Base-by-base conservation (phyloP, 2,888 invertebrate genomes). In the Callosobruchus maculatus region DNA sequence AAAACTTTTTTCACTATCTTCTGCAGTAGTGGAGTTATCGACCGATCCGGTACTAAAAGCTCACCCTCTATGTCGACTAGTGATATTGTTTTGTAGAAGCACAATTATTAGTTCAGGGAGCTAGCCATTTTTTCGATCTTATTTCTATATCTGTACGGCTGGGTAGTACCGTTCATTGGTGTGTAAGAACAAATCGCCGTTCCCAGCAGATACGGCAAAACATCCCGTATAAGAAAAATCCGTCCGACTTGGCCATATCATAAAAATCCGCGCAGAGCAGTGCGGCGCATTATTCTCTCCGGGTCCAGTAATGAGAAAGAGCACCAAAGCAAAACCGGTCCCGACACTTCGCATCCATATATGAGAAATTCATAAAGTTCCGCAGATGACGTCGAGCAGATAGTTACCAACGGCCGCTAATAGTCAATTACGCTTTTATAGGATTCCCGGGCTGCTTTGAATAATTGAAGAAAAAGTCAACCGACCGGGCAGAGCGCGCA, bases 351-450 rank as follows among this genome's bases (percentile, higher is more conserved):
- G 67, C 31, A 68, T 70, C 77, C 77, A 72, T 76, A 77, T 76
- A 76, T 68, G 75, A 70, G 68, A 74, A 70, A 75, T 75, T 76
- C 77, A 77, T 78, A 77, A 78, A 78, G 75, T 74, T 77, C 76
- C 76, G 31, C 70, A 75, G 77, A 79, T 78, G 77, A 74, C 79
- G 77, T 77, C 77, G 76, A 74, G 67, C 67, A 78, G 76, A 77
- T 79, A 76, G 75, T 77, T 76, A 72, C 74, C 72, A 77, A 76
- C 77, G 72, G 76, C 73, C 77, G 73, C 79, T 79, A 79, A 79
- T 79, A 77, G 78, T 79, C 79, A 79, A 79, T 79, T 79, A 79
- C 74, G 74, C 75, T 77, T 70, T 75, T 75, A 77, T 78, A 74
- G 73, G 72, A 76, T 76, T 76, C 75, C 70, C 74, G 75, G 74